Percentiles rank a stretch among this genome's conserved stretches.
Evolutionary conservation across 2,888 invertebrate species (phyloP).

Genomic region (Cosmia trapezina): DNA sequence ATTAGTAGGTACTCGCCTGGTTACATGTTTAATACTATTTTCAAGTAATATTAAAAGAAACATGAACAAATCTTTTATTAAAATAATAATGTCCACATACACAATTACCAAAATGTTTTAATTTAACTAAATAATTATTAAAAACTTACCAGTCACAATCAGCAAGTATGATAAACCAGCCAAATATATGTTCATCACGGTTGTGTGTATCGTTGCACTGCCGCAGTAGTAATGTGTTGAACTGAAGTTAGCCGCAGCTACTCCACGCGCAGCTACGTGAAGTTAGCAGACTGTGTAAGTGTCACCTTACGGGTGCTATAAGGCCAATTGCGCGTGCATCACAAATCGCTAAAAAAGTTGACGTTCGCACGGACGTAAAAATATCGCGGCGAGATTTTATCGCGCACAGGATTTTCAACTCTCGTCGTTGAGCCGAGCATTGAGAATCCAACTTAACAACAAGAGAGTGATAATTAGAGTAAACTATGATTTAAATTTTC

Average conservation of each 20-base stretch:
- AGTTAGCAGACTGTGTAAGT: background rate
- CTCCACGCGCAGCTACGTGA: background rate
- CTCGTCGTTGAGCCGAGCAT: too few relatives aligned
- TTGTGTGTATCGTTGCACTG: background rate
- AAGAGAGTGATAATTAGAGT: too few relatives aligned
- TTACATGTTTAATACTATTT: background rate
- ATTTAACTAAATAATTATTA: background rate
- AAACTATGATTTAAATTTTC: too few relatives aligned
- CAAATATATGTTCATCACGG: constrained; percentile 1
- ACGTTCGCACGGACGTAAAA: too few relatives aligned
- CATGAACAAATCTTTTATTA: background rate
- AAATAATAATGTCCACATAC: too few relatives aligned
- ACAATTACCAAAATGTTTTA: background rate
- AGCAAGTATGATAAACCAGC: constrained; percentile 1
- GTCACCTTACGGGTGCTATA: background rate
- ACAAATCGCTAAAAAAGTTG: background rate
- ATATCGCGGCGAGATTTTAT: too few relatives aligned
- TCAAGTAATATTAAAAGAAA: background rate
- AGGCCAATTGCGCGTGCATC: background rate
- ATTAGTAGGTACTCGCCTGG: too few relatives aligned
- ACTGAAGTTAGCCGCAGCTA: background rate
- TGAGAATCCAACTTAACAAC: too few relatives aligned
- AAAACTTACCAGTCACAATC: constrained; percentile 12
- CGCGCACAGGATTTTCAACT: too few relatives aligned
- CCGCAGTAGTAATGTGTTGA: background rate